These are phyloP conservation scores for Ochropleura leucogaster DNA, from an alignment of 2,888 invertebrate genomes.

Conservation along the genomic window DNA sequence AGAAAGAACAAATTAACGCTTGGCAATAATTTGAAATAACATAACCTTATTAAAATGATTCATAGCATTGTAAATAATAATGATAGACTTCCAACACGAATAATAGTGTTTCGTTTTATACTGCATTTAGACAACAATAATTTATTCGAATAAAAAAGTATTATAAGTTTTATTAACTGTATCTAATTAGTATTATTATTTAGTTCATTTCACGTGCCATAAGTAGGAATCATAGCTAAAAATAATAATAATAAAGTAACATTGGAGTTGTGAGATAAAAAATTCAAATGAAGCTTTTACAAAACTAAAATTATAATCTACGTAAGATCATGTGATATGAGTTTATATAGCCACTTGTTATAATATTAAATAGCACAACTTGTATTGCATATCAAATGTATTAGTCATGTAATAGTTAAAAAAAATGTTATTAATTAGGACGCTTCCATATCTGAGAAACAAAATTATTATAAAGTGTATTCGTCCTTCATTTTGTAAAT, in stretches of 20 bases:
- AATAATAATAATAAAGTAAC: slow-evolving; percentile 80
- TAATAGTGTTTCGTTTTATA: slow-evolving; percentile 47
- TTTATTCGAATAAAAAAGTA: slow-evolving; percentile 55
- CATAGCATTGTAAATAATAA: slow-evolving; percentile 63
- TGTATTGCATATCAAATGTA: slow-evolving; percentile 89
- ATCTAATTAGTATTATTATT: slow-evolving; percentile 68
- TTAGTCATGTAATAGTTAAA: slow-evolving; percentile 79
- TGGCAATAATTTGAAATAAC: slow-evolving; percentile 87
- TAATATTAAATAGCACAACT: slow-evolving; percentile 86
- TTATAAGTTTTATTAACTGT: slow-evolving; percentile 60
- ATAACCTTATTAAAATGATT: slow-evolving; percentile 51
- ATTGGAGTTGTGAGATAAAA: slow-evolving; percentile 88
- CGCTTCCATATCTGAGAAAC: slow-evolving; percentile 76
- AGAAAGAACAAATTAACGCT: slow-evolving; percentile 84
- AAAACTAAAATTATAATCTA: slow-evolving; percentile 84
- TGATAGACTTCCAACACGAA: slow-evolving; percentile 50
- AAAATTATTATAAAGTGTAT: slow-evolving; percentile 66
- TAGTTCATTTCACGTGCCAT: slow-evolving; percentile 87
- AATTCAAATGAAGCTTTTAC: slow-evolving; percentile 86
- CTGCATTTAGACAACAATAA: slow-evolving; percentile 50
- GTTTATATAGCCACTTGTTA: slow-evolving; percentile 88
- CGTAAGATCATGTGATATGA: slow-evolving; percentile 90
- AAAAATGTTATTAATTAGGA: slow-evolving; percentile 71
- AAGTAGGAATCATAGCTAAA: slow-evolving; percentile 78
- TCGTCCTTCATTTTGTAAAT: slow-evolving; percentile 68